These are phyloP conservation scores for Papilio helenus DNA, from an alignment of 1,140 invertebrate species.

Conservation along the genomic window DNA sequence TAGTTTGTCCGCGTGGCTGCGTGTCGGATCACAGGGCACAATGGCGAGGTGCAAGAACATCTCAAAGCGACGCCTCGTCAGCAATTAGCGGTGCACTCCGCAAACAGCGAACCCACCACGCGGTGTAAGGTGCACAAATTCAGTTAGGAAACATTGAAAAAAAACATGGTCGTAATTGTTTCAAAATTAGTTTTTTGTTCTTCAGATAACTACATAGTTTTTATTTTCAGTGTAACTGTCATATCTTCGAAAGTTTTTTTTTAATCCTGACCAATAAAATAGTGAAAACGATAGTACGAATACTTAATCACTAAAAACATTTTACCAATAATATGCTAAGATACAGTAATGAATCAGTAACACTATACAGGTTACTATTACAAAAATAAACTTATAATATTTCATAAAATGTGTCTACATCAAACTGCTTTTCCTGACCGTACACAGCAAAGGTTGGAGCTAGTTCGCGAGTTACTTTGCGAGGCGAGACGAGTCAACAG, in stretches of 20 bases:
- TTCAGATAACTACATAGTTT: too few relatives aligned
- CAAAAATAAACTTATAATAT: too few relatives aligned
- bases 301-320: too few relatives aligned
- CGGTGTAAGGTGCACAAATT: conserved; percentile 36
- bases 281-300: too few relatives aligned
- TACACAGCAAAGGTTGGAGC: conserved; percentile 38
- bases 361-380: too few relatives aligned
- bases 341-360: too few relatives aligned
- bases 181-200: too few relatives aligned
- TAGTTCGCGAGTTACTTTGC: conserved; percentile 55
- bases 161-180: too few relatives aligned
- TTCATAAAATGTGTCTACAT: not conserved
- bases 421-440: conserved; percentile 42
- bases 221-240: too few relatives aligned
- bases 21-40: conserved; percentile 32
- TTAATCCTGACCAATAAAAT: too few relatives aligned
- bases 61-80: conserved; percentile 61
- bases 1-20: conserved; percentile 11
- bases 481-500: conserved; percentile 65
- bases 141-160: not conserved
- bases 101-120: conserved; percentile 55
- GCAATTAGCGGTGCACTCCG: conserved; percentile 73
- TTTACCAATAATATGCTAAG: too few relatives aligned
- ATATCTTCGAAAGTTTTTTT: too few relatives aligned
- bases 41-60: conserved; percentile 58